These are phyloP conservation scores for Trichonephila inaurata DNA, from an alignment of 1,140 invertebrate species.

Conservation along the genomic window DNA sequence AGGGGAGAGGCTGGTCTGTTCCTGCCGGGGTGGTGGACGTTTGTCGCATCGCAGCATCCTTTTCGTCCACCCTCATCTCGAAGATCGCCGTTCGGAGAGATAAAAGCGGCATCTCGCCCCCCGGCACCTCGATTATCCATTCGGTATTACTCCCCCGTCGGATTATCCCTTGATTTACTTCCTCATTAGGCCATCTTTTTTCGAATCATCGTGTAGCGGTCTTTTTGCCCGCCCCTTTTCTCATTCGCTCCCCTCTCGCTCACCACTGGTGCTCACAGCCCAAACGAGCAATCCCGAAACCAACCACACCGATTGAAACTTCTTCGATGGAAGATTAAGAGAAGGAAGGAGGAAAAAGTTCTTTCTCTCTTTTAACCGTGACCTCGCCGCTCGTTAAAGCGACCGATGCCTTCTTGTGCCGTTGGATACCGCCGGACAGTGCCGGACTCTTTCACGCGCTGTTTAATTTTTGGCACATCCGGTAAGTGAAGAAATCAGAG, in stretches of 20 bases:
- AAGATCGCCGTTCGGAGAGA: constrained; percentile 30
- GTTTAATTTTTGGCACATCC: not conserved
- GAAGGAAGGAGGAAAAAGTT: not conserved
- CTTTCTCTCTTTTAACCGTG: not conserved
- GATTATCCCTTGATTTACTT: constrained; percentile 37
- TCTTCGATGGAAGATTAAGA: not conserved
- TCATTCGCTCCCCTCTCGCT: not conserved
- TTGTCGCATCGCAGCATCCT: constrained; percentile 73
- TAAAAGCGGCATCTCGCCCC: constrained; percentile 43
- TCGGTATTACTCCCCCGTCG: constrained; percentile 16
- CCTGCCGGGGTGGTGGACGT: constrained; percentile 69
- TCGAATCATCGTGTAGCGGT: not conserved
- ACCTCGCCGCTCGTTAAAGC: not conserved
- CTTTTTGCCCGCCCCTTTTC: not conserved
- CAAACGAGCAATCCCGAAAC: not conserved
- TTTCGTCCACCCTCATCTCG: constrained; percentile 63
- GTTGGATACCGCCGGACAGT: not conserved
- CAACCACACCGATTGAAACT: not conserved
- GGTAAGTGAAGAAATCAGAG: not conserved
- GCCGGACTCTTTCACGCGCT: not conserved
- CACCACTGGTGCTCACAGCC: not conserved
- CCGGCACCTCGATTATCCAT: constrained; percentile 35
- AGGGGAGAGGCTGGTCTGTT: constrained; percentile 65
- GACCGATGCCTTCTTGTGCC: not conserved
- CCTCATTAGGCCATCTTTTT: not conserved